A percentile compares a stretch with the other conserved stretches of the same genome.
phyloP scores from a whole-genome alignment of 1,140 invertebrate species.

The Paracyclopina nana region DNA sequence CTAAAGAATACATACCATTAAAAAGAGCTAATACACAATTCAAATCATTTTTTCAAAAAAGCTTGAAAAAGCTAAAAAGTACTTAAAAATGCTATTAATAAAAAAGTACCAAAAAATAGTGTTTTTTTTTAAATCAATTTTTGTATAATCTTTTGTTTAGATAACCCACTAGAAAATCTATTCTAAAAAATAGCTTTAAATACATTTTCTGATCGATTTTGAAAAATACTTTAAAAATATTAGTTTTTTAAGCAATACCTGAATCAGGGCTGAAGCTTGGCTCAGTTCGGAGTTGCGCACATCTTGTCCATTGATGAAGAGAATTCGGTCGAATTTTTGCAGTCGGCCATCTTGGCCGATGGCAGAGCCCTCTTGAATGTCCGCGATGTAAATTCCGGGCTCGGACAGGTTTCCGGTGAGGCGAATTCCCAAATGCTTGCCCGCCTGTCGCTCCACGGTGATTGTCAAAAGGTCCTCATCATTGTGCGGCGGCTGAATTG shows the following conservation, averaged over 20 bases:
- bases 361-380: conserved; percentile 30
- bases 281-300: conserved; percentile 28
- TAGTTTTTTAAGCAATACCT: conserved; percentile 24
- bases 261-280: conserved; percentile 30
- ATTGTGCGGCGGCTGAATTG: neutral
- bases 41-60: too few species aligned
- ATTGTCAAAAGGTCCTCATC: conserved; percentile 28
- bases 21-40: too few species aligned
- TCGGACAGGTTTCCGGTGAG: conserved; percentile 29
- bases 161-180: too few species aligned
- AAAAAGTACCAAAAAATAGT: too few species aligned
- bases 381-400: conserved; percentile 30
- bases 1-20: too few species aligned
- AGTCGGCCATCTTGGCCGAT: conserved; percentile 36
- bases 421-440: conserved; percentile 30
- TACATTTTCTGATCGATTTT: too few species aligned
- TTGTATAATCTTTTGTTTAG: too few species aligned
- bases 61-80: too few species aligned
- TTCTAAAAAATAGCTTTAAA: too few species aligned
- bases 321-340: conserved; percentile 37
- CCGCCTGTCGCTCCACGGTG: conserved; percentile 26
- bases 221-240: too few species aligned
- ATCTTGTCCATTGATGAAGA: conserved; percentile 32
- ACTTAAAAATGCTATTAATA: too few species aligned
- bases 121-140: too few species aligned